These are phyloP conservation scores for Hirtodrosophila trivittata DNA, from an alignment of 2,888 invertebrate species.

Conservation along the genomic window DNA sequence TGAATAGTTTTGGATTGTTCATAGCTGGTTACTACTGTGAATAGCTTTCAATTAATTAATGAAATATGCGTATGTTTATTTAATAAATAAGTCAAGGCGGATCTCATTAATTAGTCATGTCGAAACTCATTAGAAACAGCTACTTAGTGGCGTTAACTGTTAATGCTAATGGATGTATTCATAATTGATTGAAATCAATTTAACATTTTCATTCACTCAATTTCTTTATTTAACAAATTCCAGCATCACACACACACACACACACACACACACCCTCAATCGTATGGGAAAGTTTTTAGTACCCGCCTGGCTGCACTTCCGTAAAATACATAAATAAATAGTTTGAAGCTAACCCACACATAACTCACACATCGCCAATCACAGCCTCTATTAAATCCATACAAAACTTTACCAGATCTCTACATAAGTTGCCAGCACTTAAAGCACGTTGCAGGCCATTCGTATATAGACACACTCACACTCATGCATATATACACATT, in stretches of 20 bases:
- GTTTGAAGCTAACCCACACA: conserved; percentile 15
- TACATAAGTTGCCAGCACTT: conserved; percentile 64
- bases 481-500: conserved; percentile 31
- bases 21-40: too few relatives aligned
- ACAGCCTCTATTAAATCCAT: conserved; percentile 51
- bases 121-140: conserved; percentile 42
- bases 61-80: conserved; percentile 29
- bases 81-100: conserved; percentile 34
- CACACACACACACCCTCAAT: too few relatives aligned
- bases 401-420: conserved; percentile 48
- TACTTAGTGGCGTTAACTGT: conserved; percentile 11
- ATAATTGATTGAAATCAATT: conserved; percentile 29
- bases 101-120: conserved; percentile 47
- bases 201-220: neutral
- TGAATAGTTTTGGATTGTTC: neutral
- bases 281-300: neutral
- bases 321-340: conserved; percentile 16
- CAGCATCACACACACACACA: too few relatives aligned
- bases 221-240: neutral
- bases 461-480: conserved; percentile 20
- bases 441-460: conserved; percentile 49
- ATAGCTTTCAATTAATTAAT: conserved; percentile 22
- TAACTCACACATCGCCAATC: conserved; percentile 47
- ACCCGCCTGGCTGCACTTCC: conserved; percentile 16
- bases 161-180: conserved; percentile 32